These are phyloP conservation scores for Neoarius graeffei DNA, from an alignment of 2,113 vertebrate genomes.

Conservation along the genomic window DNA sequence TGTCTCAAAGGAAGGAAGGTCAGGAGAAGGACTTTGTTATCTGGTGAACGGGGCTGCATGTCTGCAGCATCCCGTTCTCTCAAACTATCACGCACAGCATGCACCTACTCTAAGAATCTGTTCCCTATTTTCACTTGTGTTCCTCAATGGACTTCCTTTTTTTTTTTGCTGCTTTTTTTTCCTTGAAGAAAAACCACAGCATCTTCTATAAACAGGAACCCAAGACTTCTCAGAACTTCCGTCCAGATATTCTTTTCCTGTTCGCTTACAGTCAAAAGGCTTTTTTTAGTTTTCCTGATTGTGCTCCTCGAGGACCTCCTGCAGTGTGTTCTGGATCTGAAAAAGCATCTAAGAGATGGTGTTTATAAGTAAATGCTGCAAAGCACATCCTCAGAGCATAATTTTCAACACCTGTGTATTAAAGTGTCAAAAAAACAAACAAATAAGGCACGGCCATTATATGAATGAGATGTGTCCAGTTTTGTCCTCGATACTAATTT, in stretches of 20 bases:
- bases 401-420: background rate
- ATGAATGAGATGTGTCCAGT: background rate
- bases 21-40: conserved; percentile 3
- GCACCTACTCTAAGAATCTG: background rate
- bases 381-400: background rate
- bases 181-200: conserved; percentile 47
- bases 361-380: background rate
- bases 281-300: background rate
- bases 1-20: conserved; percentile 4
- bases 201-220: conserved; percentile 66
- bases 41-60: background rate
- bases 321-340: background rate
- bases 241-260: conserved; percentile 55
- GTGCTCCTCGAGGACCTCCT: background rate
- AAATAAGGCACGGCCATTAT: background rate
- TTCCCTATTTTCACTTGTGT: background rate
- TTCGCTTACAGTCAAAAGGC: background rate
- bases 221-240: conserved; percentile 54
- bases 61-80: background rate
- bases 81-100: background rate
- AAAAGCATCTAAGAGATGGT: background rate
- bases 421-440: background rate
- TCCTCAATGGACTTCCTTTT: conserved; percentile 14
- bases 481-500: background rate
- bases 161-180: conserved; percentile 29